A percentile compares a stretch with the other conserved stretches of the same genome.
phyloP scores from a whole-genome alignment of 1,140 invertebrate genomes.

The Drosophila burlai region DNA sequence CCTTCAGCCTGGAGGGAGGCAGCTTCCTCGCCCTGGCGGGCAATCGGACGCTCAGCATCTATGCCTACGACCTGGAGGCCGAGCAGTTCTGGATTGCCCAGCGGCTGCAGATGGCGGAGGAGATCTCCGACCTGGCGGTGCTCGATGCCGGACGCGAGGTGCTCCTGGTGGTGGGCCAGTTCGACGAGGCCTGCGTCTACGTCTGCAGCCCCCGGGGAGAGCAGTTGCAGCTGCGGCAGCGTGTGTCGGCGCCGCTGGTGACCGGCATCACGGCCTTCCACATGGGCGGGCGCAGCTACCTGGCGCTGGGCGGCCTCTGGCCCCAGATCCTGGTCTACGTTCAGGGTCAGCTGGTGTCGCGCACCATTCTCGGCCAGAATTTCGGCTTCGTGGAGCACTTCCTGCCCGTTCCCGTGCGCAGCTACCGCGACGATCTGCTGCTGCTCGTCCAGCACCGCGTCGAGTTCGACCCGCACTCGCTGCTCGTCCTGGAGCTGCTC shows the following conservation, averaged over 20 bases:
- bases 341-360: conserved; percentile 67
- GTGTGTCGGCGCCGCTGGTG: conserved; percentile 48
- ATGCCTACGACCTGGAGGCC: conserved; percentile 55
- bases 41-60: conserved; percentile 65
- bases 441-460: conserved; percentile 86
- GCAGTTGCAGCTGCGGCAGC: conserved; percentile 52
- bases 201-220: conserved; percentile 39
- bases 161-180: conserved; percentile 70
- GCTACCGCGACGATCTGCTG: conserved; percentile 86
- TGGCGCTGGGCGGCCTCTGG: conserved; percentile 83
- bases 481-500: conserved; percentile 85
- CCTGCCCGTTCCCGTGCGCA: conserved; percentile 85
- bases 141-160: conserved; percentile 72
- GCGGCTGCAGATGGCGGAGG: conserved; percentile 54
- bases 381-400: conserved; percentile 84
- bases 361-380: conserved; percentile 78
- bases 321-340: conserved; percentile 85
- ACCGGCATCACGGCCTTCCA: conserved; percentile 72
- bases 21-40: conserved; percentile 51
- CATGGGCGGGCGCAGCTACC: conserved; percentile 85
- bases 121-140: conserved; percentile 49
- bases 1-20: conserved; percentile 53
- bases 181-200: conserved; percentile 56
- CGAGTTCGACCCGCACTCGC: conserved; percentile 81
- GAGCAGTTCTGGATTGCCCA: conserved; percentile 78